Percentiles rank a stretch among this genome's conserved stretches.
These are phyloP conservation scores for Ericerus pela DNA, from an alignment of 1,140 invertebrate species.

Conservation along the genomic window DNA sequence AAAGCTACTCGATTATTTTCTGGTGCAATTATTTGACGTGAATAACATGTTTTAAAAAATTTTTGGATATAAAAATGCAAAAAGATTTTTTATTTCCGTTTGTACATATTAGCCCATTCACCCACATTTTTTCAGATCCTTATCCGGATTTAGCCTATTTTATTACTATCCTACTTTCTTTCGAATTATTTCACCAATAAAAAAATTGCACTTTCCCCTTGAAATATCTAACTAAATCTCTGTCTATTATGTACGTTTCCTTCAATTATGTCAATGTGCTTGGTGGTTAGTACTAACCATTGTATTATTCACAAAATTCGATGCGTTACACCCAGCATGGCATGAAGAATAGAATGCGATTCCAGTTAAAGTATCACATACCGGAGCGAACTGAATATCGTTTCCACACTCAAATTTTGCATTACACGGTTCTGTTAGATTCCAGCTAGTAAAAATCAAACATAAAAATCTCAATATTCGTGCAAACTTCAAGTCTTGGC, in stretches of 20 bases:
- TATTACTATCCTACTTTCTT: too few relatives aligned
- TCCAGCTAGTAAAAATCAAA: constrained; percentile 28
- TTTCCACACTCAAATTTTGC: constrained; percentile 42
- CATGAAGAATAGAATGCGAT: constrained; percentile 52
- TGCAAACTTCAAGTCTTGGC: constrained; percentile 1
- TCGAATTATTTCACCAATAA: too few relatives aligned
- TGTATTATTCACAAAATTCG: constrained; percentile 27
- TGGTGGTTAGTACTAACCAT: too few relatives aligned
- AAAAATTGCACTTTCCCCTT: too few relatives aligned
- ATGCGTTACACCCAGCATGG: constrained; percentile 46
- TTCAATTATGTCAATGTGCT: not conserved
- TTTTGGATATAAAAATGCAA: too few relatives aligned
- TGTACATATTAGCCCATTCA: too few relatives aligned
- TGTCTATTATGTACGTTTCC: not conserved
- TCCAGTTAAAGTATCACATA: constrained; percentile 41
- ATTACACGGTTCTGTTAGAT: constrained; percentile 40
- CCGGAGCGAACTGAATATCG: constrained; percentile 50
- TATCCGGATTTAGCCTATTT: too few relatives aligned
- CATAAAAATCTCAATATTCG: not conserved
- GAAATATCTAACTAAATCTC: not conserved
- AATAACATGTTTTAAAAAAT: too few relatives aligned
- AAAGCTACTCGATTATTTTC: too few relatives aligned
- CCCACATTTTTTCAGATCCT: too few relatives aligned
- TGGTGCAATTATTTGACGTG: too few relatives aligned
- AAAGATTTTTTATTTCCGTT: too few relatives aligned